Conservation (phyloP, 2,888 invertebrate genomes). For the Phasia obesa region DNA sequence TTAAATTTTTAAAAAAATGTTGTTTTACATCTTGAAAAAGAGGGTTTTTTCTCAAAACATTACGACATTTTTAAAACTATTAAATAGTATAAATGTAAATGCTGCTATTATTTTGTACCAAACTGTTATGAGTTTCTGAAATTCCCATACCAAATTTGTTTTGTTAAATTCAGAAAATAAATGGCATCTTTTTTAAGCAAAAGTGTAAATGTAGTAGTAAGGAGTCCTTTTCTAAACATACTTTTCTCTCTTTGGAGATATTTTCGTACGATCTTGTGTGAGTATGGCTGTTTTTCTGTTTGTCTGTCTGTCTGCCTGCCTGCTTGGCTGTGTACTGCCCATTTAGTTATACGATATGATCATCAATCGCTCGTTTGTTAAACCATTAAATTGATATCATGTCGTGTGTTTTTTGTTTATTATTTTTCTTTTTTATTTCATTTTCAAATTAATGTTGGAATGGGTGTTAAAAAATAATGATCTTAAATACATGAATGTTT, state of each 20-base stretch:
- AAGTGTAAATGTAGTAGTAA: neutral
- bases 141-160: too few relatives aligned
- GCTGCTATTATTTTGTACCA: neutral
- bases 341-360: conserved; percentile 73
- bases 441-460: conserved; percentile 58
- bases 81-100: neutral
- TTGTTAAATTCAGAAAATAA: too few relatives aligned
- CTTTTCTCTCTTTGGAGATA: neutral
- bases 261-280: neutral
- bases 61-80: too few relatives aligned
- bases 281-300: neutral
- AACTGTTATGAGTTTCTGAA: neutral
- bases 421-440: conserved; percentile 13
- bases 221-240: neutral
- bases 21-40: too few relatives aligned
- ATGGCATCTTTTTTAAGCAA: neutral
- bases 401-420: conserved; percentile 73
- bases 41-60: too few relatives aligned
- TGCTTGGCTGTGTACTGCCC: conserved; percentile 3
- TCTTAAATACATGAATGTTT: conserved; percentile 78
- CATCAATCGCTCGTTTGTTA: conserved; percentile 75
- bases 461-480: conserved; percentile 70
- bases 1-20: too few relatives aligned
- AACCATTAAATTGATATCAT: conserved; percentile 79
- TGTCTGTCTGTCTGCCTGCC: neutral